phyloP scores from a whole-genome alignment of 2,113 vertebrate species.

The Cyprinodon tularosa region DNA sequence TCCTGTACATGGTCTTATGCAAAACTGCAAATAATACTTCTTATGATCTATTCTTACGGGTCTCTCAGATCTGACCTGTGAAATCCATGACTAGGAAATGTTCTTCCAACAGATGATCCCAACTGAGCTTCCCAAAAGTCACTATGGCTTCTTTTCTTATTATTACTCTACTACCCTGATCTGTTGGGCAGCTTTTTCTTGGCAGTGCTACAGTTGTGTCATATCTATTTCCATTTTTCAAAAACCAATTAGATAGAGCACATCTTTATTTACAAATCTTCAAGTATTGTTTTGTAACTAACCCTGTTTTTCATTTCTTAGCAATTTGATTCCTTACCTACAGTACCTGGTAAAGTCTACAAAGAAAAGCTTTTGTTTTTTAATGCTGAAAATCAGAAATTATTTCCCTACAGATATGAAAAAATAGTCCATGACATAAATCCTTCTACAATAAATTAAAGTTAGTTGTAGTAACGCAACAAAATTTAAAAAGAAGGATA shows the following conservation, averaged over 20 bases:
- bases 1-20: background rate
- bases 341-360: background rate
- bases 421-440: too few species aligned
- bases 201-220: background rate
- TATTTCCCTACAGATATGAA: too few species aligned
- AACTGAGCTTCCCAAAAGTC: background rate
- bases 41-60: background rate
- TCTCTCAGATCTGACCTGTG: background rate
- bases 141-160: background rate
- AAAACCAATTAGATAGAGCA: background rate
- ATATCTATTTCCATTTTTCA: background rate
- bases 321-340: background rate
- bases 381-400: too few species aligned
- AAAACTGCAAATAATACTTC: background rate
- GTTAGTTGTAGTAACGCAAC: too few species aligned
- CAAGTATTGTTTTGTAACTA: background rate
- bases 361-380: background rate
- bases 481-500: background rate
- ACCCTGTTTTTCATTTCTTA: background rate
- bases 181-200: background rate
- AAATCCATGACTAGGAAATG: background rate
- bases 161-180: background rate
- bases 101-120: background rate
- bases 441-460: too few species aligned
- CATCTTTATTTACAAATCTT: background rate